Evolutionary conservation across 2,113 vertebrate genomes (phyloP).

Genomic region (Periophthalmus modestus): DNA sequence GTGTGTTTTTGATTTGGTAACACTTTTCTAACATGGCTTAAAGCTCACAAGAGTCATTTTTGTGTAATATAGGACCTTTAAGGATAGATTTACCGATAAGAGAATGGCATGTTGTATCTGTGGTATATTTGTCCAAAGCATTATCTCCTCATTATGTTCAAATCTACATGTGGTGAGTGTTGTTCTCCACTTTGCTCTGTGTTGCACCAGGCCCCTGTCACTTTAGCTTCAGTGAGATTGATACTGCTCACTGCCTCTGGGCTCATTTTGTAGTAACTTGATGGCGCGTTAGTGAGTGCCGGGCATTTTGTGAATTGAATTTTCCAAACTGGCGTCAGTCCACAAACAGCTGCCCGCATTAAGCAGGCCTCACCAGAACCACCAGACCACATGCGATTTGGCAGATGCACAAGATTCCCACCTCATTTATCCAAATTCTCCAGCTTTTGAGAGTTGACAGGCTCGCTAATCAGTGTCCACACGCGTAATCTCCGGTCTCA

Average conservation of each 20-base stretch:
- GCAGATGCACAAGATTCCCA: constrained; percentile 62
- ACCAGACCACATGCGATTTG: constrained; percentile 58
- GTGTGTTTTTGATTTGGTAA: no score
- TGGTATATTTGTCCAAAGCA: background rate
- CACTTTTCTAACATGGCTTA: no score
- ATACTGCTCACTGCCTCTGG: constrained; percentile 47
- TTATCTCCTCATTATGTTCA: constrained; percentile 13
- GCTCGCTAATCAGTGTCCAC: constrained; percentile 70
- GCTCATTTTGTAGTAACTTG: constrained; percentile 63
- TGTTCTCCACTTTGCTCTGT: constrained; percentile 43
- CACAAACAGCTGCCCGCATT: constrained; percentile 62
- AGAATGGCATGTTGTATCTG: background rate
- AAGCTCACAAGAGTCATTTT: no score
- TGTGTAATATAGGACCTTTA: no score
- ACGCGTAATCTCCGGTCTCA: constrained; percentile 67
- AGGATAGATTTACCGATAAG: no score
- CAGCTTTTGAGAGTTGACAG: constrained; percentile 68
- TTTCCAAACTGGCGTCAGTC: constrained; percentile 58
- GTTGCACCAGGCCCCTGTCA: constrained; percentile 52
- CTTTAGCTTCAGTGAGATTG: constrained; percentile 61
- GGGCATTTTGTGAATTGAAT: constrained; percentile 71
- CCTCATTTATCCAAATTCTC: constrained; percentile 73
- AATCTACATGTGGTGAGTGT: constrained; percentile 16
- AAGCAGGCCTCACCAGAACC: constrained; percentile 63
- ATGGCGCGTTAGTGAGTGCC: constrained; percentile 71